phyloP scores from a whole-genome alignment of 2,888 invertebrate species.

The Apamea epomidion region DNA sequence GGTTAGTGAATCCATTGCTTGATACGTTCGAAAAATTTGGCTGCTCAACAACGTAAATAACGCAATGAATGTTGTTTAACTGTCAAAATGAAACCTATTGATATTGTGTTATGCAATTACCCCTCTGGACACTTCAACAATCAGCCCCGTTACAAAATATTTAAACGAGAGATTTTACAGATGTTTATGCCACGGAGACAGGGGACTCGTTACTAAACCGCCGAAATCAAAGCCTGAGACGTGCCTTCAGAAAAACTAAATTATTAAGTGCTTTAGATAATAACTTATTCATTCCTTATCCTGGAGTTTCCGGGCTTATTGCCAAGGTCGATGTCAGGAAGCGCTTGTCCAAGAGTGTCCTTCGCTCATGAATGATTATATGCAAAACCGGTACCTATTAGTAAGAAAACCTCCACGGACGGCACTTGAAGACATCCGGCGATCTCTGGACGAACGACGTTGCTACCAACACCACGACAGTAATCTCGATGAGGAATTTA shows the following conservation, averaged over 20 bases:
- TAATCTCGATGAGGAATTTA: not conserved
- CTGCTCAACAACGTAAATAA: not conserved
- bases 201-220: not conserved
- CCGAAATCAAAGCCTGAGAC: not conserved
- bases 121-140: not conserved
- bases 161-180: not conserved
- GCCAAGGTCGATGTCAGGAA: constrained; percentile 35
- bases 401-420: not conserved
- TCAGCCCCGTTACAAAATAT: not conserved
- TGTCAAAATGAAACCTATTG: not conserved
- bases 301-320: constrained; percentile 9
- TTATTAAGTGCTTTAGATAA: not conserved
- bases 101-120: not conserved
- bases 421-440: constrained; percentile 23
- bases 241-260: not conserved
- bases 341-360: constrained; percentile 16
- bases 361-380: not conserved
- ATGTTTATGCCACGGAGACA: not conserved
- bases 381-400: not conserved
- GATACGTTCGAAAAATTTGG: too few relatives aligned
- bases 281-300: constrained; percentile 31
- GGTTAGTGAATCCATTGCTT: too few relatives aligned
- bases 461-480: not conserved
- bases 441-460: too few relatives aligned
- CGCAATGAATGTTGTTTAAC: not conserved